Conservation (phyloP, 2,888 invertebrate genomes). For the Melieria omissa region DNA sequence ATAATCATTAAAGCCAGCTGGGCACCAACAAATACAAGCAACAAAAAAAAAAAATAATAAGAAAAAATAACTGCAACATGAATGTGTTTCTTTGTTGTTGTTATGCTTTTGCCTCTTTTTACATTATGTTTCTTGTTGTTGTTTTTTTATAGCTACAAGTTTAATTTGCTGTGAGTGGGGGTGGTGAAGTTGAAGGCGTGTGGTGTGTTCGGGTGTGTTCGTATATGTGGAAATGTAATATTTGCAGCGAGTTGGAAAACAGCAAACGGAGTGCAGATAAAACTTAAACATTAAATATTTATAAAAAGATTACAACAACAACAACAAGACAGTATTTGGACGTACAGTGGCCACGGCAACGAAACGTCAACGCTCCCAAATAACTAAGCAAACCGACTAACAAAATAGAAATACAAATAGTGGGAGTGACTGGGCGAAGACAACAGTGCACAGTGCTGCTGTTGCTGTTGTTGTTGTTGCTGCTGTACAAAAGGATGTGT, state of each 20-base stretch:
- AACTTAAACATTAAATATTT: constrained; percentile 18
- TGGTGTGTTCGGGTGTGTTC: no score
- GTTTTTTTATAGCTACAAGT: neutral
- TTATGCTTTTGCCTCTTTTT: neutral
- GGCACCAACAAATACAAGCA: neutral
- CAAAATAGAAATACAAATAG: neutral
- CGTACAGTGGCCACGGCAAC: neutral
- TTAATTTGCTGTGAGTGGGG: neutral
- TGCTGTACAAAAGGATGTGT: neutral
- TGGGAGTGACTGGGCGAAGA: neutral
- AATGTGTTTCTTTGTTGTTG: neutral
- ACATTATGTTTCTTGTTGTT: neutral
- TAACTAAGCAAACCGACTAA: neutral
- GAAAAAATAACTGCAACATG: neutral
- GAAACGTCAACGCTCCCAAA: neutral
- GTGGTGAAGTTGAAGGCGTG: no score
- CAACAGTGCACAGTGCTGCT: neutral
- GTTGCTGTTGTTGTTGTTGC: neutral
- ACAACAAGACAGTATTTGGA: neutral
- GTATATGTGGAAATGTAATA: no score
- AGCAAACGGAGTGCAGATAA: neutral
- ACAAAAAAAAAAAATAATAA: no score
- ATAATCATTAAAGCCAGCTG: constrained; percentile 5
- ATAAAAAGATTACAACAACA: constrained; percentile 18
- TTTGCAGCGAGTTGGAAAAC: neutral